phyloP scores from a whole-genome alignment of 2,888 invertebrate species.

The Smittia sp. region DNA sequence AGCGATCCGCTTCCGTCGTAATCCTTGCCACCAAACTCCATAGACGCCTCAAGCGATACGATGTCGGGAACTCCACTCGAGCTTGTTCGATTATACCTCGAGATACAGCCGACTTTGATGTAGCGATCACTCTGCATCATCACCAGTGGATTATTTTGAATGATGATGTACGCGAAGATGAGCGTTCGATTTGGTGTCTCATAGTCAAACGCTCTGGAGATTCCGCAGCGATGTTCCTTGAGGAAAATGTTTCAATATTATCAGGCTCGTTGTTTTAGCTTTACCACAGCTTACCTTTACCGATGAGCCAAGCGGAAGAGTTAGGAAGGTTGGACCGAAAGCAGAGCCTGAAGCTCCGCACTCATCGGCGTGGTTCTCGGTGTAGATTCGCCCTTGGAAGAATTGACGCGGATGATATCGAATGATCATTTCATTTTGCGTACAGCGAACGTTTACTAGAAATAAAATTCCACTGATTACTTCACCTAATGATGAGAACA shows the following conservation, averaged over 20 bases:
- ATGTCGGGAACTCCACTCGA: constrained; percentile 53
- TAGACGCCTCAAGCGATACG: constrained; percentile 58
- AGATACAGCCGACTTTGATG: constrained; percentile 75
- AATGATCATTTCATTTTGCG: constrained; percentile 66
- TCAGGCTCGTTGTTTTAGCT: too few species aligned
- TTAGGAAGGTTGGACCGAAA: constrained; percentile 46
- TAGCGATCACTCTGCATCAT: constrained; percentile 82
- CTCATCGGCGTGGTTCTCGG: constrained; percentile 70
- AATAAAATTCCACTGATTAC: constrained; percentile 43
- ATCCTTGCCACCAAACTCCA: constrained; percentile 56
- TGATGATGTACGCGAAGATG: constrained; percentile 71
- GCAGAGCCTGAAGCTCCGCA: constrained; percentile 59
- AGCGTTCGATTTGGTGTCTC: constrained; percentile 60
- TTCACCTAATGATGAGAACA: constrained; percentile 27
- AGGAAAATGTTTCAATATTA: too few species aligned
- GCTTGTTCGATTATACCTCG: constrained; percentile 53
- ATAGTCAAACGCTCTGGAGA: constrained; percentile 52
- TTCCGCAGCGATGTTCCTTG: constrained; percentile 51
- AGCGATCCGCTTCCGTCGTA: constrained; percentile 40
- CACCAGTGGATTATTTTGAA: constrained; percentile 80
- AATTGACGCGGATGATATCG: constrained; percentile 61
- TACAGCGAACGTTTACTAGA: constrained; percentile 76
- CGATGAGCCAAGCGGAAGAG: constrained; percentile 48
- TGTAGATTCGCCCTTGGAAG: constrained; percentile 75
- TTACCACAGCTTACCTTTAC: constrained; percentile 43